Evolutionary conservation across 2,888 invertebrate genomes (phyloP).

Genomic region (Himalopsyche anomala): DNA sequence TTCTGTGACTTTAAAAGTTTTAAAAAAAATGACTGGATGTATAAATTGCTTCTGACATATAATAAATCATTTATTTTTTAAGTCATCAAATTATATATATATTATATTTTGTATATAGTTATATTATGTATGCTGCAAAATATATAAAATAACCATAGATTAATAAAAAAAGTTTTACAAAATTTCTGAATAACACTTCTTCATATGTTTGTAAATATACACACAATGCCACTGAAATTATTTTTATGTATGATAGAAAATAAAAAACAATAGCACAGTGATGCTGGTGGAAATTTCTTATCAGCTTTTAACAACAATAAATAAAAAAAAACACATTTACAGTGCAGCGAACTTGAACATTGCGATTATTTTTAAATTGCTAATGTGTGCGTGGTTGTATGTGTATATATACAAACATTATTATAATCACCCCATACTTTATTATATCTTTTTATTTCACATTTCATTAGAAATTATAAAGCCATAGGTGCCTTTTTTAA

Average conservation of each 20-base stretch:
- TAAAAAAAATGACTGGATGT: not conserved
- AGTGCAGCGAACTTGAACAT: slow-evolving; percentile 16
- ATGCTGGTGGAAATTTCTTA: not conserved
- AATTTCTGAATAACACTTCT: slow-evolving; percentile 16
- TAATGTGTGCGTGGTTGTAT: not conserved
- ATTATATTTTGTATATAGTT: slow-evolving; percentile 23
- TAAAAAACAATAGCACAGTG: slow-evolving; percentile 3
- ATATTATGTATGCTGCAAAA: slow-evolving; percentile 23
- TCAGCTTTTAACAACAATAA: not conserved
- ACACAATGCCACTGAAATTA: not conserved
- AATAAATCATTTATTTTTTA: slow-evolving; percentile 18
- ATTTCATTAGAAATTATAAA: slow-evolving; percentile 21
- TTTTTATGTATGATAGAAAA: not conserved
- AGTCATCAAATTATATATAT: slow-evolving; percentile 13
- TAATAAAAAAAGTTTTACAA: slow-evolving; percentile 17
- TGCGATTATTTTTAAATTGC: not conserved
- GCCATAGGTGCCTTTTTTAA: not conserved
- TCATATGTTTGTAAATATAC: not conserved
- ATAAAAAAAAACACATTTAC: not conserved
- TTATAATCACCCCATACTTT: not conserved
- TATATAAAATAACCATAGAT: slow-evolving; percentile 5
- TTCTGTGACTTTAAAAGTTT: slow-evolving; percentile 7
- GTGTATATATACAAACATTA: not conserved
- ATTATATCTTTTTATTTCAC: slow-evolving; percentile 10
- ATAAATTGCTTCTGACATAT: not conserved